Base-by-base conservation (phyloP, 2,113 vertebrate species). In the Polyodon spathula region DNA sequence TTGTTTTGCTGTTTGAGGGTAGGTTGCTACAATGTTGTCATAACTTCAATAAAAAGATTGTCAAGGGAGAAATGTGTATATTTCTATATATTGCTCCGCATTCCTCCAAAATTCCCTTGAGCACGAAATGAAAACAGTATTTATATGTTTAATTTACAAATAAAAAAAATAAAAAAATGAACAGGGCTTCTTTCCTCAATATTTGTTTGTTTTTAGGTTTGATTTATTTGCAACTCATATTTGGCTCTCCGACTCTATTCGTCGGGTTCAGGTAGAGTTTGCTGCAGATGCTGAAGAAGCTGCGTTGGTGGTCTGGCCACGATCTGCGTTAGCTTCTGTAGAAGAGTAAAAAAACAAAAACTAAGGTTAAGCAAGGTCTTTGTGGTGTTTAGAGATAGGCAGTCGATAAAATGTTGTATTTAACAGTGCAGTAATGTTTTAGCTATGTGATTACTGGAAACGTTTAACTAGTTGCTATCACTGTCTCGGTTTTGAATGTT, bases 231-330 rank as follows among this genome's bases (percentile, higher is more conserved):
- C n/a, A n/a, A n/a, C n/a, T n/a, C n/a, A n/a, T n/a, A n/a, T n/a
- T n/a, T n/a, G n/a, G n/a, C n/a, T n/a, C n/a, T n/a, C n/a, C n/a
- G n/a, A n/a, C n/a, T n/a, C n/a, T n/a, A n/a, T n/a, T n/a, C n/a
- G n/a, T n/a, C n/a, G n/a, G n/a, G n/a, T 78, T 98, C 94, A 98
- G 87, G 95, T 93, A 80, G 93, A 92, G 86, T 96, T 97, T 85
- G 94, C 97, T 78, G 95, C 93, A 41, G 94, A 97, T 73, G 94
- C 93, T n/a, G n/a, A n/a, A 41, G 96, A 94, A 85, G 96, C 94
- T 71, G 90, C 88, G 54, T 88, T 97, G 86, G 90, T 95, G 88
- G 83, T 92, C 86, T 93, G 92, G 74, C 88, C 89, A 80, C 93
- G 93, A 73, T 97, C 95, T 88, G 87, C 84, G 68, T 91, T 94